Conservation (phyloP, 2,797 vertebrate species). For the Orientallactaga sibirica region DNA sequence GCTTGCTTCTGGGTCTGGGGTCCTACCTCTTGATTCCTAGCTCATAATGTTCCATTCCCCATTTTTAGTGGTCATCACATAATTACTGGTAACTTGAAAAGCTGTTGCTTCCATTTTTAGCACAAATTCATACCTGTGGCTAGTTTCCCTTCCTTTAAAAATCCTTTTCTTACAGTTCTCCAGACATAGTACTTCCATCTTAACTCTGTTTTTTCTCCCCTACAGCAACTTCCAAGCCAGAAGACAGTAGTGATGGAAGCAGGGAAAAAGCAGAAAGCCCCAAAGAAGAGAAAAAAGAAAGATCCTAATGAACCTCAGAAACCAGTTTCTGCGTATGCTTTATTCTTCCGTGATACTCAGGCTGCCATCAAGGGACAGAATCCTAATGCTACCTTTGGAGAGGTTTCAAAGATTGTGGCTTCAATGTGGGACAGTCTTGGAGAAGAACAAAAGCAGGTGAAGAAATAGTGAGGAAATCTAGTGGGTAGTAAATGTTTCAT, state of each 20-base stretch:
- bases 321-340: conserved; percentile 94
- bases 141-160: conserved; percentile 16
- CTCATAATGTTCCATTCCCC: conserved; percentile 49
- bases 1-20: conserved; percentile 48
- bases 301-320: conserved; percentile 96
- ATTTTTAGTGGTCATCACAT: conserved; percentile 54
- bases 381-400: conserved; percentile 94
- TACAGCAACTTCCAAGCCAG: conserved; percentile 80
- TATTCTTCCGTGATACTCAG: conserved; percentile 96
- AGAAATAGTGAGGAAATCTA: conserved; percentile 6
- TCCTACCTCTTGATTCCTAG: conserved; percentile 28
- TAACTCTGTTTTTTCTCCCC: conserved; percentile 45
- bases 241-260: conserved; percentile 84
- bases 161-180: conserved; percentile 18
- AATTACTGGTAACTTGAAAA: conserved; percentile 51
- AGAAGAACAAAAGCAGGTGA: conserved; percentile 96
- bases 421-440: conserved; percentile 98
- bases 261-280: conserved; percentile 86
- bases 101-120: conserved; percentile 43
- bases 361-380: conserved; percentile 97
- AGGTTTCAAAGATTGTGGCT: conserved; percentile 96
- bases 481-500: background rate
- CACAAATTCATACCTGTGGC: conserved; percentile 54
- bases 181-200: conserved; percentile 23
- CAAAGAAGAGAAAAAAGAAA: conserved; percentile 92